Evolutionary conservation across 2,888 invertebrate species (phyloP).

Genomic region (Onthophagus sagittarius): DNA sequence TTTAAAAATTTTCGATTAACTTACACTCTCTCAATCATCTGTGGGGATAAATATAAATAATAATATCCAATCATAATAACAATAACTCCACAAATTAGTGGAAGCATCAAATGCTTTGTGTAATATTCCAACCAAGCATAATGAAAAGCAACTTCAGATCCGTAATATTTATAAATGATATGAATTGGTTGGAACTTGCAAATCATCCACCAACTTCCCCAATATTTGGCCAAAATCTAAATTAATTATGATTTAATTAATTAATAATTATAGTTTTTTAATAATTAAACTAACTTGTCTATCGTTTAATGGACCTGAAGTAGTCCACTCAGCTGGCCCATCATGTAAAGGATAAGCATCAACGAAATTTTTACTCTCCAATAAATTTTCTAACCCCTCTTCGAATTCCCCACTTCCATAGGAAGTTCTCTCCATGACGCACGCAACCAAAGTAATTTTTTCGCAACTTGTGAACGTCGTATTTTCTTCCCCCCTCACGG

Average conservation of each 20-base stretch:
- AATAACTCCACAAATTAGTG: slow-evolving; percentile 48
- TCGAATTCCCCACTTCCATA: slow-evolving; percentile 35
- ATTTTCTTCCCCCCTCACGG: slow-evolving; percentile 25
- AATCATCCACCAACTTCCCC: slow-evolving; percentile 54
- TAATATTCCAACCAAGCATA: slow-evolving; percentile 57
- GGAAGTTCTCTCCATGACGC: slow-evolving; percentile 35
- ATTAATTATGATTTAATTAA: too few species aligned
- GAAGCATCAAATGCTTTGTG: slow-evolving; percentile 50
- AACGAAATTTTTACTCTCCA: slow-evolving; percentile 33
- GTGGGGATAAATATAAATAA: slow-evolving; percentile 13
- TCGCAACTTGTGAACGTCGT: slow-evolving; percentile 38
- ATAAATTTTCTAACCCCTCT: slow-evolving; percentile 38
- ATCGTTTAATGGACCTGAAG: slow-evolving; percentile 39
- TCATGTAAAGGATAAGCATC: slow-evolving; percentile 45
- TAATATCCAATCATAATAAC: slow-evolving; percentile 48
- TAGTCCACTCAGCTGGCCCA: slow-evolving; percentile 38
- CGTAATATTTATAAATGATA: slow-evolving; percentile 55
- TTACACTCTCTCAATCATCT: slow-evolving; percentile 23
- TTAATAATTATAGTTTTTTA: too few species aligned
- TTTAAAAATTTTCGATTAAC: too few species aligned
- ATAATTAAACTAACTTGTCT: too few species aligned
- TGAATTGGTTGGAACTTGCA: slow-evolving; percentile 60
- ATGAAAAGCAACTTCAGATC: slow-evolving; percentile 54
- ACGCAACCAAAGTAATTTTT: slow-evolving; percentile 39
- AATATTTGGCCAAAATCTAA: slow-evolving; percentile 52